Conservation (phyloP, 2,797 vertebrate species). For the Megaceryle alcyon region DNA sequence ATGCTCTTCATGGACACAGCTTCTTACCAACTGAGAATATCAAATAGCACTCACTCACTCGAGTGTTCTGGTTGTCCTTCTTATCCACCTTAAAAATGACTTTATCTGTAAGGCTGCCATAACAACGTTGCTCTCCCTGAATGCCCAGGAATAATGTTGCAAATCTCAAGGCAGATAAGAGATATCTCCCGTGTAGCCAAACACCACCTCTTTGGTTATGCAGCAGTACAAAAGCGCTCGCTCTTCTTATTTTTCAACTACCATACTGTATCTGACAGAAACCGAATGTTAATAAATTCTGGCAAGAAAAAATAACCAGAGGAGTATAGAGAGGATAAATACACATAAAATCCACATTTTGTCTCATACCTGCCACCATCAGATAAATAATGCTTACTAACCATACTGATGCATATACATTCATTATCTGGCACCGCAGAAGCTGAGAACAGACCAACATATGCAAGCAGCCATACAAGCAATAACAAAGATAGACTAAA, state of each 20-base stretch:
- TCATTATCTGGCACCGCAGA: not conserved
- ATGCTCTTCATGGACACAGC: not conserved
- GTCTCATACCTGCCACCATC: not conserved
- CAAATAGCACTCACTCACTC: fast-evolving
- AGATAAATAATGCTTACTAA: not conserved
- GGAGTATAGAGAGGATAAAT: not conserved
- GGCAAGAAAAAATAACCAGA: not conserved
- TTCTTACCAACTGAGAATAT: not conserved
- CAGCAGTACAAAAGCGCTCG: not conserved
- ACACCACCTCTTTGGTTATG: not conserved
- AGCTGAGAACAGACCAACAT: not conserved
- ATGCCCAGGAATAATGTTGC: not conserved
- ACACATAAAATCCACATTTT: not conserved
- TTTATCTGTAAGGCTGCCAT: not conserved
- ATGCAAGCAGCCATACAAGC: not conserved
- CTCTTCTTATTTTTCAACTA: not conserved
- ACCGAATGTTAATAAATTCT: not conserved
- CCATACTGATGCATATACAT: not conserved
- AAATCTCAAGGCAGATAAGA: not conserved
- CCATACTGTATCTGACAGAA: not conserved
- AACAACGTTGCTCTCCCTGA: not conserved
- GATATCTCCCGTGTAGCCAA: not conserved
- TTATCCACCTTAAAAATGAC: not conserved
- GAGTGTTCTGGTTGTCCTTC: not conserved
- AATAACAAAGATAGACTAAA: not conserved